Evolutionary conservation across 2,888 invertebrate genomes (phyloP).

Genomic region (Allolobophora icterica): DNA sequence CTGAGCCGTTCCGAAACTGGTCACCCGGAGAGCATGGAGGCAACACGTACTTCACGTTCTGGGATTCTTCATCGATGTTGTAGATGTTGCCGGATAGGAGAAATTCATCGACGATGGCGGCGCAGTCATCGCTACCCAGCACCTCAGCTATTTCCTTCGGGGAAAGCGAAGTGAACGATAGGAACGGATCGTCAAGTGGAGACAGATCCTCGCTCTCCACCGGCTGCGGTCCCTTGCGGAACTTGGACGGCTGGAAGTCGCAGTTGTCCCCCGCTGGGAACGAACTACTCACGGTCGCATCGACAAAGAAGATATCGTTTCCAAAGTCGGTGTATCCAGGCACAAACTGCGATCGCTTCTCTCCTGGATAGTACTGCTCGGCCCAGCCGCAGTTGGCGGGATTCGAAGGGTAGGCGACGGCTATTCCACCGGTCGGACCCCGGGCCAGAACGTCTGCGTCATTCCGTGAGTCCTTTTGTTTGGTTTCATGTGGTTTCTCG

Average conservation of each 20-base stretch:
- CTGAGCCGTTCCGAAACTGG: not conserved
- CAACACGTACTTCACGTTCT: not conserved
- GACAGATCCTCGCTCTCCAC: conserved; percentile 19
- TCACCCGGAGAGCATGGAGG: not conserved
- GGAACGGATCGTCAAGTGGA: not conserved
- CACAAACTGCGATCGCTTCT: conserved; percentile 4
- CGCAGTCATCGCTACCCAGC: not conserved
- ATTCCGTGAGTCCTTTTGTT: not conserved
- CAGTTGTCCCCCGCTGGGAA: not conserved
- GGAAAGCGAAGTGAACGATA: not conserved
- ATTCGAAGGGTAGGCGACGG: not conserved
- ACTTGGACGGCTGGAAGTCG: not conserved
- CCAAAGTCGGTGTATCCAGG: not conserved
- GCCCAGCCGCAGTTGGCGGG: not conserved
- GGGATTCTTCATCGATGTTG: not conserved
- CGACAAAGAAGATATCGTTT: not conserved
- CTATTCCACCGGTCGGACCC: not conserved
- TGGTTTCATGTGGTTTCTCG: not conserved
- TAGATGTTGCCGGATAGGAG: not conserved
- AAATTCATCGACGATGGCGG: not conserved
- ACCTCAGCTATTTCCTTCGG: not conserved
- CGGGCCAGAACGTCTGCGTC: not conserved
- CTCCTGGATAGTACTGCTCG: not conserved
- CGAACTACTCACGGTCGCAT: not conserved
- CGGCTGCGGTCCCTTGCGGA: not conserved